phyloP scores from a whole-genome alignment of 2,113 vertebrate species.

The Cryptotis parvus region DNA sequence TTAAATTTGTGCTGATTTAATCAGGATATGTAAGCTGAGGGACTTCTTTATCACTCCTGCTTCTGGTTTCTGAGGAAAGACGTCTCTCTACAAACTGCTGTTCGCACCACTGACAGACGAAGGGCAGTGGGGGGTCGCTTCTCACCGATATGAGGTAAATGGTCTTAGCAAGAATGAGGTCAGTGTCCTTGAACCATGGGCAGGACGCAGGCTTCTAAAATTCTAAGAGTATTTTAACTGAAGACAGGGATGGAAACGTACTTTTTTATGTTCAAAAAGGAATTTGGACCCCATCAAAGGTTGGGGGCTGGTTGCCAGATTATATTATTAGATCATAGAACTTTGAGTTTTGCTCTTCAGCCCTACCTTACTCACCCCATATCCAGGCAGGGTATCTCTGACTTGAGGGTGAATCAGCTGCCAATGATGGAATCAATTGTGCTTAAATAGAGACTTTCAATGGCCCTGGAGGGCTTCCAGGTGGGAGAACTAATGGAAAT shows the following conservation, averaged over 20 bases:
- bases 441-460: neutral
- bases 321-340: neutral
- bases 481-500: neutral
- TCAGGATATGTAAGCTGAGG: slow-evolving; percentile 56
- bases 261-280: neutral
- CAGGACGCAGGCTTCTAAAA: neutral
- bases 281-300: neutral
- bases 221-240: neutral
- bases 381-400: neutral
- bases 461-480: neutral
- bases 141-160: neutral
- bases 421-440: neutral
- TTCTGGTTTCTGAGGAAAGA: neutral
- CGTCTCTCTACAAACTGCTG: slow-evolving; percentile 20
- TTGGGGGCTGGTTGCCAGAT: neutral
- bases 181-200: neutral
- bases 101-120: neutral
- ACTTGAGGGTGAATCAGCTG: neutral
- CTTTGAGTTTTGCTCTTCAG: neutral
- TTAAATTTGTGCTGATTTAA: slow-evolving; percentile 73
- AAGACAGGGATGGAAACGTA: neutral
- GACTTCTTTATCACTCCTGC: slow-evolving; percentile 41
- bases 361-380: neutral
- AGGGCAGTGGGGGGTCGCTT: neutral
- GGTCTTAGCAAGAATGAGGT: neutral